Evolutionary conservation across 1,140 invertebrate genomes (phyloP), one percentile per base, ranked within the genome.

Genomic region (Macrobrachium nipponense): DNA sequence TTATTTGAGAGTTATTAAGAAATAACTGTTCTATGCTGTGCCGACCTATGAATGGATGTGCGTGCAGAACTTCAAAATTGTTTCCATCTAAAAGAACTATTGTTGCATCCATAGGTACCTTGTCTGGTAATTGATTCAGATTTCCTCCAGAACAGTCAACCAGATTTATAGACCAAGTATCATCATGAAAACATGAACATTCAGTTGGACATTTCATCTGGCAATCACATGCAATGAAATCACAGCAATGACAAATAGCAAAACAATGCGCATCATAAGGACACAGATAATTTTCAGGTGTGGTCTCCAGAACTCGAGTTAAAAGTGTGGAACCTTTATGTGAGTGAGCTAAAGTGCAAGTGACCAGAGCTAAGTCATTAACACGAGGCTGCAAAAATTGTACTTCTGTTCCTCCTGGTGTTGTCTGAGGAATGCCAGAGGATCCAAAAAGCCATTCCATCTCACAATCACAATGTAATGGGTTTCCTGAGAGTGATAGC

Each of bases 211-310:
- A 98, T 58, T 95, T 97, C 96, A 98, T 97, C 93, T 98, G 96
- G 92, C 97, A 98, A 90, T 98, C 97, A 91, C 97, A 98, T 70
- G 96, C 96, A 90, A 97, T 96, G 90, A 97, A 98, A 89, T 98
- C 97, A 90, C 97, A 98, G 91, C 97, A 98, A 89, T 97, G 96
- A 90, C 97, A 98, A 72, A 97, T 92, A 20, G 97, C 95, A 91
- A 98, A 98, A 92, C 97, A 98, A 91, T 98, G 97, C 60, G 96
- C 96, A 89, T 96, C 95, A 92, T 98, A 98, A 80, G 94, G 94
- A 91, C 97, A 98, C 88, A 98, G 92, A 91, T 98, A 98, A 90
- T 97, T 95, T 89, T 95, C 94, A 2, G 96, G 94, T 44, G 95
- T 94, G 11, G 95, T 95, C 91, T 96, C 95, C 66, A 96, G 88